Evolutionary conservation across 2,113 vertebrate genomes (phyloP).

Genomic region (Desmodus rotundus): DNA sequence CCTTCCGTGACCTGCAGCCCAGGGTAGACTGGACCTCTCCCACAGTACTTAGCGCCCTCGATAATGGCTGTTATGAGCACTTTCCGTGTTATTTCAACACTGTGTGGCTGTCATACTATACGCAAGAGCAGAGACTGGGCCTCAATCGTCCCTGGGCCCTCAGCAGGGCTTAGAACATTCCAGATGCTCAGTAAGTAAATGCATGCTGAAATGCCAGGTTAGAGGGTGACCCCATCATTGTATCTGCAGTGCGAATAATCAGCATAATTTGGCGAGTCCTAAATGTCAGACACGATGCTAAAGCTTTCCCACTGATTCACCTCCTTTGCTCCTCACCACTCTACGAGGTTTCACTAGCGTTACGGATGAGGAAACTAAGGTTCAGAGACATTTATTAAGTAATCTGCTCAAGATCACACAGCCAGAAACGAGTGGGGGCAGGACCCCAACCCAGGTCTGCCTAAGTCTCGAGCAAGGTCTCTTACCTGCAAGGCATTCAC

Average conservation of each 20-base stretch:
- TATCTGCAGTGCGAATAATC: not conserved
- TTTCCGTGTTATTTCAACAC: not conserved
- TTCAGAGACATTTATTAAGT: not conserved
- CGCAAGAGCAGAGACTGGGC: not conserved
- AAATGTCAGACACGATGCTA: not conserved
- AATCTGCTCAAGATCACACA: not conserved
- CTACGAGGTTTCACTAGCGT: not conserved
- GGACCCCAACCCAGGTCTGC: not conserved
- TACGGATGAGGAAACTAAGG: not conserved
- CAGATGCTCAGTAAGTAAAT: not conserved
- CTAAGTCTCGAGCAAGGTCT: not conserved
- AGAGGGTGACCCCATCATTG: not conserved
- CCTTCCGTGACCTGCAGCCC: not conserved
- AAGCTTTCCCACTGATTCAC: not conserved
- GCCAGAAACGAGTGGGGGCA: not conserved
- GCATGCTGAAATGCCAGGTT: not conserved
- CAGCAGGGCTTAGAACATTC: not conserved
- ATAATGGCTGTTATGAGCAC: not conserved
- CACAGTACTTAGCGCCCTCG: too few species aligned
- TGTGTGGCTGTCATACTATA: not conserved
- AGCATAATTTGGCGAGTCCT: not conserved
- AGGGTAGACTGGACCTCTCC: not conserved
- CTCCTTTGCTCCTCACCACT: not conserved
- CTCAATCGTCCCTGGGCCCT: not conserved
- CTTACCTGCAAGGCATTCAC: not conserved